Evolutionary conservation across 2,888 invertebrate genomes (phyloP), one percentile per base, ranked within the genome.

Genomic region (Leptinotarsa tumamoca): DNA sequence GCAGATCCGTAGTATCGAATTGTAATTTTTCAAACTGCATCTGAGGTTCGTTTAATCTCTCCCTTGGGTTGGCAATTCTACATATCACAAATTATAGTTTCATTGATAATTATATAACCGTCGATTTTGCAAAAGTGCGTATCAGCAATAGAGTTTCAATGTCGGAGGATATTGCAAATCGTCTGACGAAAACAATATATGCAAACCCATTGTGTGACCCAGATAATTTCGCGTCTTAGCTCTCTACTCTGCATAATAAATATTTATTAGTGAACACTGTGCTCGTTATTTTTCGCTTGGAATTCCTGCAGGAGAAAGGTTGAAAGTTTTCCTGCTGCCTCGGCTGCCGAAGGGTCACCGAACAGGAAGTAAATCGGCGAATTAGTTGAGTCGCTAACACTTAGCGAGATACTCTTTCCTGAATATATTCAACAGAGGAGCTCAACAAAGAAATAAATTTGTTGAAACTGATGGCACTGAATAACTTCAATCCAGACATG

Each of bases 151-250:
- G 74, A 73, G 71, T 73, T 78, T 79, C 81, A 82, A 81, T 82
- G 82, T 81, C 82, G 81, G 73, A 82, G 80, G 82, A 82, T 81
- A 78, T 82, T 82, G 81, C 82, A 79, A 82, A 82, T 81, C 76
- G 70, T 67, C 80, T 81, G 80, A 80, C 80, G 77, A 80, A 80
- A 80, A 79, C 78, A 78, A 76, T 80, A 43, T 43, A 77, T 76
- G 79, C 75, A 78, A 76, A 80, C 80, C 75, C 78, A 75, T 73
- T 72, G 74, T 77, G 74, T 76, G 81, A 81, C 81, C 81, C 76
- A 81, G 75, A 81, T 81, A 80, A 74, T 73, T 71, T 67, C 63
- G 63, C 73, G 72, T 72, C 56, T 75, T 43, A n/a, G 43, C 63
- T 74, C 67, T 52, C 74, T 74, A 63, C 74, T 74, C 74, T 61